A percentile compares a stretch with the other conserved stretches of the same genome.
Evolutionary conservation across 2,113 vertebrate species (phyloP).

Genomic region (Crypturellus undulatus): DNA sequence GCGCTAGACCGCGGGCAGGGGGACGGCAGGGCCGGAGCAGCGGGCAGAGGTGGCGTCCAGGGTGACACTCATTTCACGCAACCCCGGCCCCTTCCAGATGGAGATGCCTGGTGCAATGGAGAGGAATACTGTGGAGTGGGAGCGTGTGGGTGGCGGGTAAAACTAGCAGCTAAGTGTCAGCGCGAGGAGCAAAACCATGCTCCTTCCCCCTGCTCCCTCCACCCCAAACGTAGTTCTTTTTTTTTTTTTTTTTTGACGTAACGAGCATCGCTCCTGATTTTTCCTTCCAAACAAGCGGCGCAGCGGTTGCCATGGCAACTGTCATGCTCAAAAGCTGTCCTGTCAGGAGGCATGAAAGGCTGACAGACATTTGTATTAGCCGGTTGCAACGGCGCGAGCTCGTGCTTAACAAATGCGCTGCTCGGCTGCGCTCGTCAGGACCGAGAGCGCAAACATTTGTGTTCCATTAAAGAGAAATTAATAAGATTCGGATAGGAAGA

Average conservation of each 20-base stretch:
- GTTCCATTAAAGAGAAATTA: conserved; percentile 79
- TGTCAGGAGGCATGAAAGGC: conserved; percentile 78
- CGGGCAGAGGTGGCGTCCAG: background rate
- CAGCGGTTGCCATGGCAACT: conserved; percentile 78
- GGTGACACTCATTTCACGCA: conserved; percentile 58
- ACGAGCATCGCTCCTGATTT: conserved; percentile 76
- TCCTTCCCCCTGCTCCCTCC: conserved; percentile 38
- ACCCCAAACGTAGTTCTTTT: conserved; percentile 7
- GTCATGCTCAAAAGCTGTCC: conserved; percentile 77
- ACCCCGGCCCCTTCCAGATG: conserved; percentile 65
- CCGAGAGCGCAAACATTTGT: conserved; percentile 75
- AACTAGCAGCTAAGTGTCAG: conserved; percentile 79
- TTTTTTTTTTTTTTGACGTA: conserved; percentile 69
- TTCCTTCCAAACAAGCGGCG: conserved; percentile 78
- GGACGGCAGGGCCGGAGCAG: conserved; percentile 16
- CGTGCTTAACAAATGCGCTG: conserved; percentile 60
- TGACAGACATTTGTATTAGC: conserved; percentile 74
- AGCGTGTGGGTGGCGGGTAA: conserved; percentile 78
- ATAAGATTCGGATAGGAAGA: conserved; percentile 73
- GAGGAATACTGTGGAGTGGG: conserved; percentile 81
- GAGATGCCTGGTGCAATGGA: conserved; percentile 65
- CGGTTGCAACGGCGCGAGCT: conserved; percentile 38
- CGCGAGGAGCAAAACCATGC: conserved; percentile 75
- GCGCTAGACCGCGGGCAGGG: rapidly evolving
- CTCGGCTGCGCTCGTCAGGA: conserved; percentile 53